Conservation (phyloP, 2,113 vertebrate species). For the Phylloscopus trochiloides region DNA sequence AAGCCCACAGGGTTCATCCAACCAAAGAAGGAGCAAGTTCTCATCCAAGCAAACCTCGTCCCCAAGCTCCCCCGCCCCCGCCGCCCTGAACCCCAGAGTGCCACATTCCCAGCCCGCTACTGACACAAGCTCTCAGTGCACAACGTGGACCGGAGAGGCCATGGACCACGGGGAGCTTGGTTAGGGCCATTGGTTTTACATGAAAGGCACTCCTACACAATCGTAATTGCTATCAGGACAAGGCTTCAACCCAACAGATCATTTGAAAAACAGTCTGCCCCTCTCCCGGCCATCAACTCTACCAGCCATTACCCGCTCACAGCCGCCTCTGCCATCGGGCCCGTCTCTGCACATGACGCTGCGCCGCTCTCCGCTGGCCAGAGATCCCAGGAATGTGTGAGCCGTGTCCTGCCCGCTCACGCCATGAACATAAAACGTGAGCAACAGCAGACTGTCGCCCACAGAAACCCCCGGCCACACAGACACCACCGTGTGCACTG, state of each 20-base stretch:
- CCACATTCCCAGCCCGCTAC: not conserved
- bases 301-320: not conserved
- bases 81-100: rapidly evolving
- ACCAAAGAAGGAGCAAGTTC: not conserved
- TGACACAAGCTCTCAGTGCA: rapidly evolving
- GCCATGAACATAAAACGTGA: rapidly evolving
- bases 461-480: rapidly evolving
- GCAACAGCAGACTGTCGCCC: rapidly evolving
- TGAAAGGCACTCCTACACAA: not conserved
- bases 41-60: not conserved
- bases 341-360: rapidly evolving
- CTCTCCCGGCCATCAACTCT: not conserved
- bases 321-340: rapidly evolving
- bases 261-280: not conserved
- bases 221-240: not conserved
- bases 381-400: rapidly evolving
- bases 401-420: not conserved
- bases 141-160: not conserved
- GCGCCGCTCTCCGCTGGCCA: not conserved
- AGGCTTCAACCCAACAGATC: not conserved
- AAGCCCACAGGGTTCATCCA: not conserved
- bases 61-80: rapidly evolving
- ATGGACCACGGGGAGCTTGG: rapidly evolving
- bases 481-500: rapidly evolving
- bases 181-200: not conserved